Percentiles rank a stretch among this genome's conserved stretches.
Evolutionary conservation across 2,797 vertebrate species (phyloP).

Genomic region (Centropyge bicolor): DNA sequence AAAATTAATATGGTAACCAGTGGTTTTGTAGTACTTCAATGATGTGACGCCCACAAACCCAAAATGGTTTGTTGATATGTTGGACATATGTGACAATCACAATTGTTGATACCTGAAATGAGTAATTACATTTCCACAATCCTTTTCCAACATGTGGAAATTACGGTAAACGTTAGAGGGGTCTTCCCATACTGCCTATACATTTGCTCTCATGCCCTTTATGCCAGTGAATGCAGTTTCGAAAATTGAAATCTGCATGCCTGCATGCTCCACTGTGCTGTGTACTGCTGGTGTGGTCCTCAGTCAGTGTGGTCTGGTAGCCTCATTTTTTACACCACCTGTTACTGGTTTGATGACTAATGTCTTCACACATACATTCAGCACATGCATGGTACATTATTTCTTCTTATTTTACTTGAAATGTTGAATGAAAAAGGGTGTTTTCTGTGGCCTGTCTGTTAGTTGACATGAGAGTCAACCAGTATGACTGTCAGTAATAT

Average conservation of each 20-base stretch:
- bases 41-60: no score
- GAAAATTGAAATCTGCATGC: neutral
- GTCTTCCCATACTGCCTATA: no score
- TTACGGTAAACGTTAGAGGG: no score
- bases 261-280: neutral
- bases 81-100: no score
- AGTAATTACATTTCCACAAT: no score
- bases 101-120: no score
- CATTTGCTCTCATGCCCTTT: neutral
- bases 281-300: constrained; percentile 7
- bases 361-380: constrained; percentile 26
- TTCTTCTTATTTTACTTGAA: neutral
- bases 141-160: no score
- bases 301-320: constrained; percentile 28
- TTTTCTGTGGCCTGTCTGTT: constrained; percentile 6
- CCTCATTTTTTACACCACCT: constrained; percentile 40
- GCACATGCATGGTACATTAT: neutral
- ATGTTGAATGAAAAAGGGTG: constrained; percentile 4
- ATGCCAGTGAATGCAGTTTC: neutral
- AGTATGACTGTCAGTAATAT: neutral
- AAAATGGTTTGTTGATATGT: no score
- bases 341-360: constrained; percentile 42
- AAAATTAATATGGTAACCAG: no score
- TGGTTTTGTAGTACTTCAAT: no score
- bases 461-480: neutral